Base-by-base conservation (phyloP, 2,888 invertebrate species). In the Lycocerus yunnanus region DNA sequence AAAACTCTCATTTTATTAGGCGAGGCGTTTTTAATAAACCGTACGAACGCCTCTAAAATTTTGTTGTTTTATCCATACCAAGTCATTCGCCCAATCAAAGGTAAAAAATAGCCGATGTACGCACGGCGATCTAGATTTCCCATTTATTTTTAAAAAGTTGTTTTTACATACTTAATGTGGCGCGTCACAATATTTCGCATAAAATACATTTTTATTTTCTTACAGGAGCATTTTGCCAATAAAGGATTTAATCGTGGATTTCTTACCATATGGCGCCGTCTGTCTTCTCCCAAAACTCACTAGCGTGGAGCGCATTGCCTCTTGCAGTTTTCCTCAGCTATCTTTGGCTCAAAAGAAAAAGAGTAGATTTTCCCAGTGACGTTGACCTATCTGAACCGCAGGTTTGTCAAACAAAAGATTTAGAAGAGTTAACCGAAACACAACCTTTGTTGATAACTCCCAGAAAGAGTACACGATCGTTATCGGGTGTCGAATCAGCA, bases 281-380 rank as follows among this genome's bases (percentile, higher is more conserved):
- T 79, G 87, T 85, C 81, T 43, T 43, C 43, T 90, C 91, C 89
- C 91, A 92, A 86, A 94, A 93, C 88, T 87, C 95, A 85, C 90
- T 94, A 86, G 92, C 92, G 90, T 92, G 93, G 91, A 93, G 92
- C 83, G 90, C 95, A 83, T 94, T 95, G 85, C 93, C 94, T 83
- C 90, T 94, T 89, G 94, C 93, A 83, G 90, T 94, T 84, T 89
- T 94, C 84, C 89, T 95, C 87, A 94, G 94, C 83, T 91, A 94
- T 86, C 92, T 92, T 86, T 95, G 94, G 95, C 93, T 93, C 91
- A 93, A 92, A 89, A 93, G 93, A 89, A 94, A 92, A 90, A 91
- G 93, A 88, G 90, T 91, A 87, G 91, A 90, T 85, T 90, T 91
- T 86, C 91, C 90, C 90, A 92, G 91, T 92, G 93, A 93, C 91